phyloP scores from a whole-genome alignment of 2,888 invertebrate species.

The Pegoplata infirma region DNA sequence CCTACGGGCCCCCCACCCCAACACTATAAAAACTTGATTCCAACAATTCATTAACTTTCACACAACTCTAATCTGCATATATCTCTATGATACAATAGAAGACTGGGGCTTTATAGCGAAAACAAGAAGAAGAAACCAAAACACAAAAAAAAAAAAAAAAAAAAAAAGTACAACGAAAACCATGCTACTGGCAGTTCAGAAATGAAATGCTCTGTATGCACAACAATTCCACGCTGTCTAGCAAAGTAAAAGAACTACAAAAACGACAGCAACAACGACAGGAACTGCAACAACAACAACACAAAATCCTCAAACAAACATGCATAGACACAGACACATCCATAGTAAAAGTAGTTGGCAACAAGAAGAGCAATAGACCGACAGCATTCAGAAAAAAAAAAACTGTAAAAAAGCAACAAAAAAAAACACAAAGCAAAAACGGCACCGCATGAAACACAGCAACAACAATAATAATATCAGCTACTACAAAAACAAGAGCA shows the following conservation, averaged over 20 bases:
- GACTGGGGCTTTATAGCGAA: conserved; percentile 21
- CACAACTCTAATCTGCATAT: too few species aligned
- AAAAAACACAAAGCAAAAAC: conserved; percentile 19
- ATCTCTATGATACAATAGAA: conserved; percentile 29
- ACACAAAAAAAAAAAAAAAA: conserved; percentile 14
- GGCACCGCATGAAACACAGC: conserved; percentile 45
- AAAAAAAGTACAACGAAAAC: conserved; percentile 16
- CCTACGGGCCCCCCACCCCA: too few species aligned
- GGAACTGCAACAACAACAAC: too few species aligned
- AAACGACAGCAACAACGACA: conserved; percentile 34
- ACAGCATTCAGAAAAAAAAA: conserved; percentile 60
- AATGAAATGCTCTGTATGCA: conserved; percentile 30
- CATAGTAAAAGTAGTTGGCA: conserved; percentile 62
- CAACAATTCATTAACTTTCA: too few species aligned
- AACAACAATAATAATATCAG: conserved; percentile 33
- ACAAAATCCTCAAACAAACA: too few species aligned
- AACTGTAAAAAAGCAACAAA: conserved; percentile 17
- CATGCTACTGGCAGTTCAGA: conserved; percentile 52
- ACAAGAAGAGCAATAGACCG: conserved; percentile 63
- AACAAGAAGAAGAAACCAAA: conserved; percentile 25
- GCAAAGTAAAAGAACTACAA: conserved; percentile 50
- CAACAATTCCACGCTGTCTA: conserved; percentile 58
- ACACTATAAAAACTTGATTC: too few species aligned
- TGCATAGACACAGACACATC: conserved; percentile 16
- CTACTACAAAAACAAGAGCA: conserved; percentile 24